phyloP scores from a whole-genome alignment of 2,888 invertebrate genomes.

The Nesidiocoris tenuis region DNA sequence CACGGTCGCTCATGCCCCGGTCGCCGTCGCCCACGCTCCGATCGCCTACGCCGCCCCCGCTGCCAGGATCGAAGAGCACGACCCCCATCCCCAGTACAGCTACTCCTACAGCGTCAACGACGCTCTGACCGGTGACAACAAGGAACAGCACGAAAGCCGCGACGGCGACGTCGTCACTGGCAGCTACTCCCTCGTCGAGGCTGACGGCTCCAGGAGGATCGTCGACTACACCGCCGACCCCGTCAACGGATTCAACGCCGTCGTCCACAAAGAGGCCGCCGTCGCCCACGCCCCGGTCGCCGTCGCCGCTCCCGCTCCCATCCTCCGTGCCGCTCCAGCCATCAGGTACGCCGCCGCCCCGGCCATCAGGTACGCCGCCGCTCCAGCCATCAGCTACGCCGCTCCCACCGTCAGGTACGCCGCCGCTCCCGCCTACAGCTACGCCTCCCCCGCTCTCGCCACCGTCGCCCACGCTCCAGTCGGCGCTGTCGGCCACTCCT shows the following conservation, averaged over 20 bases:
- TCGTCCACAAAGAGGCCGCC: conserved; percentile 41
- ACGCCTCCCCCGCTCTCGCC: conserved; percentile 20
- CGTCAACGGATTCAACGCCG: conserved; percentile 39
- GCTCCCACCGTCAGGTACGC: conserved; percentile 26
- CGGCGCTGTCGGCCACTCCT: conserved; percentile 31
- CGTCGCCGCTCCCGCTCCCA: conserved; percentile 23
- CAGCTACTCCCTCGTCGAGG: conserved; percentile 38
- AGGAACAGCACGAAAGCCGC: conserved; percentile 53
- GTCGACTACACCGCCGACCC: conserved; percentile 43
- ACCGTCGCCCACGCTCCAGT: conserved; percentile 38
- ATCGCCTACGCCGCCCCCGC: conserved; percentile 32
- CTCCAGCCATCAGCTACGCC: conserved; percentile 21
- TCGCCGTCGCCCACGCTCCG: conserved; percentile 27
- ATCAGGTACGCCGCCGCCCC: conserved; percentile 38
- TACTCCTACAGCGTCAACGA: conserved; percentile 51
- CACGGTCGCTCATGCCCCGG: conserved; percentile 17
- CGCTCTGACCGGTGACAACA: conserved; percentile 51
- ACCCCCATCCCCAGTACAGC: conserved; percentile 51
- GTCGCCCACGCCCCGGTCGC: conserved; percentile 48
- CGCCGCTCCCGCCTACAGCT: conserved; percentile 24
- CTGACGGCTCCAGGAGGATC: conserved; percentile 36
- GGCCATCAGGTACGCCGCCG: conserved; percentile 29
- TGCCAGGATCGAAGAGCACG: conserved; percentile 49
- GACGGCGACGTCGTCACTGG: conserved; percentile 51
- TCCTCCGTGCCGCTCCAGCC: conserved; percentile 24